Base-by-base conservation (phyloP, 2,888 invertebrate genomes). In the Candidula unifasciata region DNA sequence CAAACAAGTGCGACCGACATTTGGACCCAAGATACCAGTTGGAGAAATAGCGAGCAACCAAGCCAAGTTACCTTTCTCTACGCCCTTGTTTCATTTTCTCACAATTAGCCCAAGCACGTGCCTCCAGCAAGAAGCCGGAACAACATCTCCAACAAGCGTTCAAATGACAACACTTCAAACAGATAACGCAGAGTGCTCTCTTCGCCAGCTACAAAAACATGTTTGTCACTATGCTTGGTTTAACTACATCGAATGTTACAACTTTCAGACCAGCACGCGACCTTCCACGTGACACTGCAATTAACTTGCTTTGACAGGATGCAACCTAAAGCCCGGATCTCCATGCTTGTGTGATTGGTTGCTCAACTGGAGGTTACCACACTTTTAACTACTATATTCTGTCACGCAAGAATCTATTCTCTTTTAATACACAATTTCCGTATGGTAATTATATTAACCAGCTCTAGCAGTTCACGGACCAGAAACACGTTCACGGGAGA, bases 231-330 rank as follows among this genome's bases (percentile, higher is more conserved):
- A 44, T 44, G 44, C 8, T 13, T 66, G 3, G 30, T 5, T 13
- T 69, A 18, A 35, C 69, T 35, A 69, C 33, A 18, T 35, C 18
- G 24, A 69, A 1, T 24, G 71, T 2, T 71, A 37, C 37, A 37
- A 71, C 37, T 37, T 37, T 24, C 16, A 37, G 0, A 37, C 44
- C 37, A 71, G 71, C 73, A 73, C 73, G 35, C 37, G 37, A 35
- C 69, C 69, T 73, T 44, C n/a, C 73, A 44, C 44, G 24, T 10
- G 37, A 52, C n/a, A 27, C 73, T 44, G 73, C 73, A 73, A 73
- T 73, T 44, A 73, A 44, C n/a, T 24, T 73, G 52, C 37, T 5
- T 44, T n/a, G 27, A 52, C 27, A 27, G 44, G 27, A 44, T 6
- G 44, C 0, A 8, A 73, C 3, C n/a, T 44, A n/a, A 33, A 73